Base-by-base conservation (phyloP, 2,797 vertebrate genomes). In the Moxostoma hubbsi region DNA sequence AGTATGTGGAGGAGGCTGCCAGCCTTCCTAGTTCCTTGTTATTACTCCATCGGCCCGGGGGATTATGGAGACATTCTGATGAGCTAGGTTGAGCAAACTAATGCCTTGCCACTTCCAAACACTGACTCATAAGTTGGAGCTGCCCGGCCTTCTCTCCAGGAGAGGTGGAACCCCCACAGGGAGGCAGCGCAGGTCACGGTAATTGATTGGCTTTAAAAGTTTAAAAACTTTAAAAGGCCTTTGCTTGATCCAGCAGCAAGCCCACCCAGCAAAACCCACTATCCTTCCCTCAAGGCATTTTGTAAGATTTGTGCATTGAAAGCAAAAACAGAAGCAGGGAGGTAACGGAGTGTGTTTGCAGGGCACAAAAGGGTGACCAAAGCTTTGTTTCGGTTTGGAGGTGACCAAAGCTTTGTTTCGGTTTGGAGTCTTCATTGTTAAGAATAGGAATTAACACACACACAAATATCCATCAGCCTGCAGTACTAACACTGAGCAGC, bases 161-260 rank as follows among this genome's bases (percentile, higher is more conserved):
- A 58, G 49, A 50, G 43, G 50, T 75, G 62, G 51, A 70, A 65
- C 54, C 54, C 58, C 54, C 49, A 55, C 43, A 76, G 71, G 63
- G 53, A 69, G 36, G 75, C 16, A 51, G 67, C 80, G 61, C 76
- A 68, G 75, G 77, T 81, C 75, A 65, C 16, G 6, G 51, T 69
- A 64, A 82, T 80, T 74, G 77, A 75, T 78, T 64, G 16, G 66
- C 53, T 58, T 63, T 73, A 74, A 64, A 50, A 80, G 68, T 64
- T 24, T 24, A 2, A 24, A 24, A 24, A 24, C 24, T 24, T 24
- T 71, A 55, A 69, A 76, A 67, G 58, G 67, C 12, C 66, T 66
- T 58, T 81, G 74, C 75, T 66, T 72, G 55, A 61, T 77, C 67
- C 66, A 81, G 80, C 74, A 73, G 2, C 50, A 16, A 71, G 53